These are phyloP conservation scores for Leptatherina wallacei DNA, from an alignment of 2,797 vertebrate species.

Conservation along the genomic window DNA sequence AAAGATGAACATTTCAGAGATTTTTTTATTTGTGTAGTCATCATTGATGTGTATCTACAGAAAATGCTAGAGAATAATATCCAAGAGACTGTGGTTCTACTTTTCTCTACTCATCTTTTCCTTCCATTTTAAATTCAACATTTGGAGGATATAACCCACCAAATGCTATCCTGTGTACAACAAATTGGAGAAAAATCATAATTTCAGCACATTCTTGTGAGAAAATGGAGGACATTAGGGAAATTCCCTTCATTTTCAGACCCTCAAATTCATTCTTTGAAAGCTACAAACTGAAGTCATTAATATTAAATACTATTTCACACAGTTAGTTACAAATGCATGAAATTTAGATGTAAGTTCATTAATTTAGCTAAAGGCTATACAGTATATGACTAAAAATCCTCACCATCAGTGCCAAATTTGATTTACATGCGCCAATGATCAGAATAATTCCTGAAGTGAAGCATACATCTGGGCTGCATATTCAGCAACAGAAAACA, in stretches of 20 bases:
- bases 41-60: constrained; percentile 17
- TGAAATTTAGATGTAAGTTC: constrained; percentile 14
- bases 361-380: not conserved
- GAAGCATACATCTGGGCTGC: constrained; percentile 54
- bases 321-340: constrained; percentile 6
- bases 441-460: constrained; percentile 60
- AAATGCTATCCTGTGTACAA: not conserved
- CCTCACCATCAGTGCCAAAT: constrained; percentile 25
- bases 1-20: constrained; percentile 43
- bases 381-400: not conserved
- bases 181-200: not conserved
- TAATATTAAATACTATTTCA: constrained; percentile 11
- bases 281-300: not conserved
- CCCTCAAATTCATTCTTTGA: not conserved
- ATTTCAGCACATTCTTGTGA: constrained; percentile 7
- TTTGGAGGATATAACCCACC: constrained; percentile 17
- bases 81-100: constrained; percentile 2
- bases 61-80: constrained; percentile 1
- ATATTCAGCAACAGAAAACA: constrained; percentile 24
- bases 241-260: constrained; percentile 12
- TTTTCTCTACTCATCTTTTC: not conserved
- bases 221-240: constrained; percentile 8
- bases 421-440: constrained; percentile 43
- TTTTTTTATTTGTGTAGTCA: constrained; percentile 32
- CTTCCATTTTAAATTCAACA: constrained; percentile 5